These are phyloP conservation scores for Drosophila elegans DNA, from an alignment of 1,140 invertebrate species.

Conservation along the genomic window DNA sequence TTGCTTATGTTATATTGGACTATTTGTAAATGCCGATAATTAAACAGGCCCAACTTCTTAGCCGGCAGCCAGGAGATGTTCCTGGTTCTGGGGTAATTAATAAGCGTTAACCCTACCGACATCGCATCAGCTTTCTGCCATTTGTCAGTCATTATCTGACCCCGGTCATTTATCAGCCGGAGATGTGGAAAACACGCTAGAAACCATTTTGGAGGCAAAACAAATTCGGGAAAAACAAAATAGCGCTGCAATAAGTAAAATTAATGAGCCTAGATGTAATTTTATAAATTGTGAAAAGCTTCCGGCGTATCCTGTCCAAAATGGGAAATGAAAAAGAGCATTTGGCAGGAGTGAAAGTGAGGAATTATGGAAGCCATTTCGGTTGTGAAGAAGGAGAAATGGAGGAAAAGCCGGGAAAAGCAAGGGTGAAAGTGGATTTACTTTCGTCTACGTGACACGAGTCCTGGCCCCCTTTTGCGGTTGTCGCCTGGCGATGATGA, in stretches of 20 bases:
- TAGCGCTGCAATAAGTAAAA: constrained; percentile 75
- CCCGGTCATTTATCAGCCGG: constrained; percentile 60
- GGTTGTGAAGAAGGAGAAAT: background rate
- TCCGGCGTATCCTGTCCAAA: constrained; percentile 64
- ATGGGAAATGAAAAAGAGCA: constrained; percentile 35
- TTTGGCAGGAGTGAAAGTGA: constrained; percentile 35
- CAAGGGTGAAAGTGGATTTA: constrained; percentile 81
- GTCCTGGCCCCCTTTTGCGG: constrained; percentile 46
- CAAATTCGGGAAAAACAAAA: constrained; percentile 61
- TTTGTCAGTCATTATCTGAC: constrained; percentile 67
- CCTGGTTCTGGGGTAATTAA: constrained; percentile 54
- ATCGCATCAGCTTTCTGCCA: constrained; percentile 40
- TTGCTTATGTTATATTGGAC: constrained; percentile 35
- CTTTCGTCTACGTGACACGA: constrained; percentile 78
- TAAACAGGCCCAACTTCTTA: constrained; percentile 20
- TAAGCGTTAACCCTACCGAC: constrained; percentile 24
- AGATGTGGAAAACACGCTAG: constrained; percentile 64
- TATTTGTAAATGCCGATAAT: constrained; percentile 62
- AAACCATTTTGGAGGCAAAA: constrained; percentile 65
- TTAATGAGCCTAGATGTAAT: constrained; percentile 80
- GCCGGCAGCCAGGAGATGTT: constrained; percentile 8
- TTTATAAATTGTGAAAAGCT: constrained; percentile 82
- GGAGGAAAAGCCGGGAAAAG: constrained; percentile 32
- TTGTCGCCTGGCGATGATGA: constrained; percentile 38
- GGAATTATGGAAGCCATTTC: constrained; percentile 73